These are phyloP conservation scores for zebrafish (Danio rerio) DNA, from an alignment of 2,113 vertebrate genomes.

Conservation along the genomic window GRCz12tu NC_133184.1:5241501-5242000, in stretches of 20 bases:
- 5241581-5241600: not conserved
- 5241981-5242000: not conserved
- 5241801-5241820: not conserved
- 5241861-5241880: not conserved
- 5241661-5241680: constrained; percentile 35
- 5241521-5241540: too few relatives aligned
- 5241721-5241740: not conserved
- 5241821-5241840: not conserved
- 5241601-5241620: not conserved
- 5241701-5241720: constrained; percentile 7
- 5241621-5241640: not conserved
- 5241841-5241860: not conserved
- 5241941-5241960: not conserved
- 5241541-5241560: too few relatives aligned
- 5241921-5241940: not conserved
- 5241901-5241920: not conserved
- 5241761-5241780: not conserved
- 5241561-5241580: too few relatives aligned
- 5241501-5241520: too few relatives aligned
- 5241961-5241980: not conserved
- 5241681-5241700: not conserved
- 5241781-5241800: not conserved
- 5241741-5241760: not conserved
- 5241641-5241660: constrained; percentile 20
- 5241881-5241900: not conserved